Evolutionary conservation across 2,797 vertebrate species (phyloP), one percentile per base, ranked within the genome.

Genomic region (Anguilla marmorata): DNA sequence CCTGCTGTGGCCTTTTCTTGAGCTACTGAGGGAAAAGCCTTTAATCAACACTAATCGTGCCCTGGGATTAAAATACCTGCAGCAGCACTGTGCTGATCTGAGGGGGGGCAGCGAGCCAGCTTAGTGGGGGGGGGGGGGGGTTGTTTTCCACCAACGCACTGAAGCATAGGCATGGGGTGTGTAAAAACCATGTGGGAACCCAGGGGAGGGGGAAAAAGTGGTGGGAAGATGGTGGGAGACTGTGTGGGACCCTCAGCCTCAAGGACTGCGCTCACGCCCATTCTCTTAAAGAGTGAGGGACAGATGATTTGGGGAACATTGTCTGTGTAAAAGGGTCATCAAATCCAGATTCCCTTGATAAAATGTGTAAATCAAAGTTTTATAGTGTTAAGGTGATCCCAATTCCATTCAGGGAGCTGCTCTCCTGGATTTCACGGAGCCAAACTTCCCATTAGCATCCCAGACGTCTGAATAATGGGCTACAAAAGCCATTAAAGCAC

Each of bases 11-110:
- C 83, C 52, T 56, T 84, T 30, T 33, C 50, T n/a, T n/a, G 45
- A 27, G 52, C 52, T 84, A 33, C 83, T 33, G n/a, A 33, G 83
- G n/a, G 50, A 21, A 58, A 58, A 84, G 50, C 83, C 48, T 84
- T 84, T 84, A 84, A 84, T 52, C 82, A 54, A 52, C 82, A 84
- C 82, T 54, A 54, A 84, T 84, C 83, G 30, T 50, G 52, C 54
- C 11, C 41, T 30, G 52, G 52, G 50, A 84, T 84, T 54, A 84
- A 84, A 54, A 84, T 54, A 58, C 52, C 83, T 84, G 83, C 50
- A 58, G 80, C 83, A 84, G 3, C 52, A 56, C 52, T n/a, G 83
- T 0, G 83, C 12, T 84, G 41, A 30, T 58, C 52, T 84, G 83
- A 84, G 83, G 50, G 82, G 41, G 45, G 2, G 83, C 45, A 82